phyloP scores from a whole-genome alignment of 1,140 invertebrate genomes.

The Drosophila eugracilis region DNA sequence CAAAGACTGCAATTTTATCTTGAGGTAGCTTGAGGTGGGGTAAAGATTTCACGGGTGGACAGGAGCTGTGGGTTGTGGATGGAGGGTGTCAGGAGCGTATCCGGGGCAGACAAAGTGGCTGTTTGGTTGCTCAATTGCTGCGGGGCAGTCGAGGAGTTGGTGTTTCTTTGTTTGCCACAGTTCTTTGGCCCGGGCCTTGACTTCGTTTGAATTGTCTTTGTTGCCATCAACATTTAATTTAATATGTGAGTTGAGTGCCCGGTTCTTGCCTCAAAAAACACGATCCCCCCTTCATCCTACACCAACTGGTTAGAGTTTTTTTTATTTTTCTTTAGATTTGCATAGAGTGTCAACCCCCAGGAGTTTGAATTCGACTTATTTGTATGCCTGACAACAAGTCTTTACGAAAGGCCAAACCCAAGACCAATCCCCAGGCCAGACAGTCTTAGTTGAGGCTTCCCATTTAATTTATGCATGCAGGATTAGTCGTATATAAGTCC shows the following conservation, averaged over 20 bases:
- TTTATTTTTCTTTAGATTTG: no score
- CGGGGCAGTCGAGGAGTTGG: slow-evolving; percentile 28
- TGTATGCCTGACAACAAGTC: slow-evolving; percentile 62
- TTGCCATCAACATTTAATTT: slow-evolving; percentile 66
- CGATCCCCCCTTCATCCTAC: slow-evolving; percentile 2
- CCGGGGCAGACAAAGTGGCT: slow-evolving; percentile 34
- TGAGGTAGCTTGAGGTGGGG: neutral
- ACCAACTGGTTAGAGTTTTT: slow-evolving; percentile 34
- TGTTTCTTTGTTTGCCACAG: slow-evolving; percentile 45
- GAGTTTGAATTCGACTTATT: slow-evolving; percentile 54
- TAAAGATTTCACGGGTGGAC: neutral
- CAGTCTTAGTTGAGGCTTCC: slow-evolving; percentile 30
- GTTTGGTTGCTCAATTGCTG: slow-evolving; percentile 49
- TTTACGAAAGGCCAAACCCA: slow-evolving; percentile 14
- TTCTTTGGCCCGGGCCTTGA: slow-evolving; percentile 75
- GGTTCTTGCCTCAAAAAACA: slow-evolving; percentile 3
- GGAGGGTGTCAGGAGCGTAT: neutral
- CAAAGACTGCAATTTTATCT: slow-evolving; percentile 29
- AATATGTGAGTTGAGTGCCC: slow-evolving; percentile 51
- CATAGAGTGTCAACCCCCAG: slow-evolving; percentile 29
- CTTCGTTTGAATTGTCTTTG: slow-evolving; percentile 71
- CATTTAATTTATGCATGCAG: slow-evolving; percentile 69
- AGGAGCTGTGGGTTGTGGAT: neutral
- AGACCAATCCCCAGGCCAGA: slow-evolving; percentile 27
- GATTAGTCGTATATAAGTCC: slow-evolving; percentile 43